Percentiles rank a stretch among this genome's conserved stretches.
Evolutionary conservation across 2,113 vertebrate genomes (phyloP).

Genomic region (Loxodonta africana): DNA sequence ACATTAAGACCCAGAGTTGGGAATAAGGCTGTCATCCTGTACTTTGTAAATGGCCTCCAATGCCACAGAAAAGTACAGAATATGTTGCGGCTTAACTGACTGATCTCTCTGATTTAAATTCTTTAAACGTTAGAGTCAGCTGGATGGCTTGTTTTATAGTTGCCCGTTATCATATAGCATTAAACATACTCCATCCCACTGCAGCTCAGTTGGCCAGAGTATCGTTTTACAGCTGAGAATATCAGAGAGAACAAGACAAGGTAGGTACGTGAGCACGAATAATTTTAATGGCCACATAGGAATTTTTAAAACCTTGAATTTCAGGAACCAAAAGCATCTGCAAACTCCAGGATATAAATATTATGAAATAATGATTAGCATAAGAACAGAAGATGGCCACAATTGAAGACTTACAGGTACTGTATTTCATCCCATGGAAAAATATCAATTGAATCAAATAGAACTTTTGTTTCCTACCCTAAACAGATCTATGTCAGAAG

Average conservation of each 20-base stretch:
- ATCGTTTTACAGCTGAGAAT: slow-evolving; percentile 56
- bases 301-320: slow-evolving; percentile 34
- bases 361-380: slow-evolving; percentile 50
- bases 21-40: slow-evolving; percentile 16
- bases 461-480: slow-evolving; percentile 16
- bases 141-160: slow-evolving; percentile 13
- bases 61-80: slow-evolving; percentile 59
- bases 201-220: slow-evolving; percentile 29
- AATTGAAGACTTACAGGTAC: slow-evolving; percentile 35
- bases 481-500: slow-evolving; percentile 48
- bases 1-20: neutral
- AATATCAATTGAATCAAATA: slow-evolving; percentile 12
- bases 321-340: slow-evolving; percentile 19
- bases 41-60: slow-evolving; percentile 23
- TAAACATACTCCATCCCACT: slow-evolving; percentile 12
- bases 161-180: neutral
- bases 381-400: slow-evolving; percentile 37
- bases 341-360: slow-evolving; percentile 53
- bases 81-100: slow-evolving; percentile 39
- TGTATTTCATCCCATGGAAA: neutral
- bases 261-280: neutral
- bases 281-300: neutral
- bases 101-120: neutral
- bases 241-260: slow-evolving; percentile 53
- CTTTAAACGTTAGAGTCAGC: slow-evolving; percentile 31